These are phyloP conservation scores for Apodemia duryi DNA, from an alignment of 2,888 invertebrate species.

Conservation along the genomic window DNA sequence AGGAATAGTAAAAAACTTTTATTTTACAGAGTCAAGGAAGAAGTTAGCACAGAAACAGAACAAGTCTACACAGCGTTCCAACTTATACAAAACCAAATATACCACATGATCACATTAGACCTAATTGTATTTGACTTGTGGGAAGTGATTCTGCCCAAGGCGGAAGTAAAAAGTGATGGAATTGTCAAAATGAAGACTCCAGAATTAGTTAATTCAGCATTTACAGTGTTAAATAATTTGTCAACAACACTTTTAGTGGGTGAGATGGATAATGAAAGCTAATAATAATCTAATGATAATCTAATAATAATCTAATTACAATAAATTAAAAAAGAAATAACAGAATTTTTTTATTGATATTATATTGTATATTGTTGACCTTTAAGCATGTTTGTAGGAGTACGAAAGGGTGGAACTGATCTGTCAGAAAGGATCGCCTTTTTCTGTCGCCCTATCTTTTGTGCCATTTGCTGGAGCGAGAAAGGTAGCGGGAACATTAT, in stretches of 20 bases:
- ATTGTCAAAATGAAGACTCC: constrained; percentile 64
- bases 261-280: background rate
- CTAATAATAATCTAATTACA: too few species aligned
- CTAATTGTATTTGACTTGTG: constrained; percentile 54
- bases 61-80: constrained; percentile 50
- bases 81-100: constrained; percentile 60
- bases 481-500: too few species aligned
- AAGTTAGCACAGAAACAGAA: constrained; percentile 44
- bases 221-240: constrained; percentile 60
- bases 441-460: too few species aligned
- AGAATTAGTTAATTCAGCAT: constrained; percentile 59
- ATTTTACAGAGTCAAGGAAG: constrained; percentile 51
- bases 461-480: too few species aligned
- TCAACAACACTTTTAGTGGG: constrained; percentile 11
- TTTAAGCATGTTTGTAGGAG: too few species aligned
- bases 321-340: too few species aligned
- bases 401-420: too few species aligned
- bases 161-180: constrained; percentile 58
- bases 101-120: constrained; percentile 49
- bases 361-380: too few species aligned
- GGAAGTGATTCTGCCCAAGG: constrained; percentile 55
- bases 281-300: background rate
- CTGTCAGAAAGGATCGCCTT: too few species aligned
- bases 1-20: background rate
- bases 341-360: too few species aligned